Evolutionary conservation across 2,113 vertebrate species (phyloP).

Genomic region (Lates calcarifer): DNA sequence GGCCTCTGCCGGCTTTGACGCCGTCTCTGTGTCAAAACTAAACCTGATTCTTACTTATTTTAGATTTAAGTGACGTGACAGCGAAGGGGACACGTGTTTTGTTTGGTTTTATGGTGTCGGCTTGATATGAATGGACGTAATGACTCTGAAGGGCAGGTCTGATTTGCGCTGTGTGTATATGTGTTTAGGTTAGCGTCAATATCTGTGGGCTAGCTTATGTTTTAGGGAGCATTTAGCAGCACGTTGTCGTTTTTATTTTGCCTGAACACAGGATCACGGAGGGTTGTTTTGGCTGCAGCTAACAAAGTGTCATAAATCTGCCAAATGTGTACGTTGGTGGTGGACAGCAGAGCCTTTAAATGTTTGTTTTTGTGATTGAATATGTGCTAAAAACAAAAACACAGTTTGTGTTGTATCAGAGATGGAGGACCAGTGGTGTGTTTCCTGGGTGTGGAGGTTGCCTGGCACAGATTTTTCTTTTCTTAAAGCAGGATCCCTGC

Average conservation of each 20-base stretch:
- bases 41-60: not conserved
- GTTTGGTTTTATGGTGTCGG: conserved; percentile 2
- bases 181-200: conserved; percentile 19
- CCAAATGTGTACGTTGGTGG: not conserved
- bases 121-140: conserved; percentile 18
- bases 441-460: conserved; percentile 64
- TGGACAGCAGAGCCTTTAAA: conserved; percentile 3
- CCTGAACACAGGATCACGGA: not conserved
- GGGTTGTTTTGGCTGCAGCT: conserved; percentile 47
- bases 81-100: not conserved
- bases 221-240: conserved; percentile 1
- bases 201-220: conserved; percentile 21
- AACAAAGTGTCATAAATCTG: conserved; percentile 76
- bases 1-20: not conserved
- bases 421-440: conserved; percentile 16
- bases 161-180: conserved; percentile 15
- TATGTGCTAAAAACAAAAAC: not conserved
- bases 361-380: not conserved
- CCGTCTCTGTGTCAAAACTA: not conserved
- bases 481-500: conserved; percentile 61
- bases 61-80: conserved; percentile 11
- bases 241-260: not conserved
- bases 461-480: conserved; percentile 57
- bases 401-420: conserved; percentile 14
- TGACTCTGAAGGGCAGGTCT: conserved; percentile 15